Evolutionary conservation across 2,888 invertebrate species (phyloP).

Genomic region (Sesia bembeciformis): DNA sequence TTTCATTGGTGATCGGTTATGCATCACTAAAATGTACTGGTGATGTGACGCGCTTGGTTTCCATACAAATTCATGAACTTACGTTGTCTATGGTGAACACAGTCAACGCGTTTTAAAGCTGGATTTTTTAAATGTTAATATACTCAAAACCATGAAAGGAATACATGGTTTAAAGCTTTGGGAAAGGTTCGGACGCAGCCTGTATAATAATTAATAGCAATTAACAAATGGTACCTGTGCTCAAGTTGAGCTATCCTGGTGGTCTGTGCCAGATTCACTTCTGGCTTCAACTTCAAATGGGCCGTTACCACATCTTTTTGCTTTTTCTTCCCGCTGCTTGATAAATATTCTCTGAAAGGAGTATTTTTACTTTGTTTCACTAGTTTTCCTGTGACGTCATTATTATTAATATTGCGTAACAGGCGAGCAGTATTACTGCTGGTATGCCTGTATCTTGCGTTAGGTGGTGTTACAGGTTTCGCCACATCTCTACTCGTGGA

Average conservation of each 20-base stretch:
- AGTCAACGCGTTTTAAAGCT: too few relatives aligned
- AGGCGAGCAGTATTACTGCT: background rate
- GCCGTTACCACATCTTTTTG: constrained; percentile 63
- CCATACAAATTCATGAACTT: too few relatives aligned
- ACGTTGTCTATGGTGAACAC: too few relatives aligned
- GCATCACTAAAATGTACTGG: too few relatives aligned
- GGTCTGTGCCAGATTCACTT: constrained; percentile 78
- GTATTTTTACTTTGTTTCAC: background rate
- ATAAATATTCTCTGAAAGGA: constrained; percentile 43
- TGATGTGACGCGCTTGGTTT: too few relatives aligned
- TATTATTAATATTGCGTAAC: background rate
- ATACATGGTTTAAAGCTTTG: too few relatives aligned
- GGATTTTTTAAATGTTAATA: too few relatives aligned
- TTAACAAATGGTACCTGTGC: constrained; percentile 56
- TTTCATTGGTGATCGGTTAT: too few relatives aligned
- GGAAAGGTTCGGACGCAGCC: too few relatives aligned
- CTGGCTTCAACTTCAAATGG: constrained; percentile 65
- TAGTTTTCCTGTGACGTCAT: background rate
- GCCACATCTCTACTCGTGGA: too few relatives aligned
- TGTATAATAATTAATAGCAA: too few relatives aligned
- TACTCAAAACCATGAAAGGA: too few relatives aligned
- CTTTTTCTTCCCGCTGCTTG: constrained; percentile 38
- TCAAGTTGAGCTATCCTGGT: constrained; percentile 89
- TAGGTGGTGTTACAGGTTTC: background rate
- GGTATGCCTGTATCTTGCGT: background rate